These are phyloP conservation scores for Taphrorychus bicolor DNA, from an alignment of 2,888 invertebrate species.

Conservation along the genomic window DNA sequence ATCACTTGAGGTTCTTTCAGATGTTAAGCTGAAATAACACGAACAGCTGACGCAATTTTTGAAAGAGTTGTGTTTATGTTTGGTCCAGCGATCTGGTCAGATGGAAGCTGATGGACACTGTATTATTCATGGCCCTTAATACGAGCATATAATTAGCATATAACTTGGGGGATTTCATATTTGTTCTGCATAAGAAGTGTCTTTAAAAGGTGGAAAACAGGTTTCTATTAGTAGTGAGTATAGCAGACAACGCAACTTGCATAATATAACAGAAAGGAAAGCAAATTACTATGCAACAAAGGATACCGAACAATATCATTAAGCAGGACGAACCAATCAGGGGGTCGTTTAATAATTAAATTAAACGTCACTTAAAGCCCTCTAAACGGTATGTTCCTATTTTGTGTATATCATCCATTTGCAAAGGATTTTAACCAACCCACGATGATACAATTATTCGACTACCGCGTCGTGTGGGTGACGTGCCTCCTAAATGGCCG, in stretches of 20 bases:
- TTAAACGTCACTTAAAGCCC: constrained; percentile 48
- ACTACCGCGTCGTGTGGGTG: constrained; percentile 2
- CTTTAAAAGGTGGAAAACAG: too few relatives aligned
- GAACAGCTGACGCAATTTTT: too few relatives aligned
- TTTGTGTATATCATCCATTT: constrained; percentile 46
- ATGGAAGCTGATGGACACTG: too few relatives aligned
- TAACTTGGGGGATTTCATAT: too few relatives aligned
- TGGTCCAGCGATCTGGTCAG: too few relatives aligned
- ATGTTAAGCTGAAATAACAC: too few relatives aligned
- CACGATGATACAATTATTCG: constrained; percentile 39
- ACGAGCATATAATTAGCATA: too few relatives aligned
- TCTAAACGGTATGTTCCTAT: constrained; percentile 53
- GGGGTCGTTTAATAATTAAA: constrained; percentile 48
- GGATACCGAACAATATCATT: background rate
- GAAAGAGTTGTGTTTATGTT: too few relatives aligned
- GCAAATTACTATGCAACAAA: background rate
- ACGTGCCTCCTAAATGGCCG: background rate
- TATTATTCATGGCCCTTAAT: too few relatives aligned
- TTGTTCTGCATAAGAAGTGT: too few relatives aligned
- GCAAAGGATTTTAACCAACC: constrained; percentile 50
- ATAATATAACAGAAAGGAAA: background rate
- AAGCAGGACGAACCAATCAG: constrained; percentile 50
- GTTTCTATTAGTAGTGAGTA: too few relatives aligned
- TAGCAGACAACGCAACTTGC: background rate
- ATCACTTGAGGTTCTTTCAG: too few relatives aligned